Conservation (phyloP, 2,797 vertebrate genomes). For the Uromys caudimaculatus region DNA sequence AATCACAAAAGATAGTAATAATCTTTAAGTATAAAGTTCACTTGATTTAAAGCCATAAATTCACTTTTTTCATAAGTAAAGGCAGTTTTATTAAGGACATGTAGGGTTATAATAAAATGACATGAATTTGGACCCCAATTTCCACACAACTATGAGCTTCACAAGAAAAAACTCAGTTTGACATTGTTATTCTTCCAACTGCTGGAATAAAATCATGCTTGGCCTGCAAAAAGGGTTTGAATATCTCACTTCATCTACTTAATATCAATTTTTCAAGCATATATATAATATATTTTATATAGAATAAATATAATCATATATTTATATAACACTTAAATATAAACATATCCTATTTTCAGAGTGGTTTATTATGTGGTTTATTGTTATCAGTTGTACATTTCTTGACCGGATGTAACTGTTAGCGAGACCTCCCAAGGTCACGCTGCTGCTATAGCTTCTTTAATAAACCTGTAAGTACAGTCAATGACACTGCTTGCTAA, state of each 20-base stretch:
- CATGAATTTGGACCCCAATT: background rate
- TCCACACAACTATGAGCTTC: background rate
- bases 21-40: constrained; percentile 38
- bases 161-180: background rate
- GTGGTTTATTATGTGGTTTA: background rate
- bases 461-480: background rate
- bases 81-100: constrained; percentile 26
- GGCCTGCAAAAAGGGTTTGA: background rate
- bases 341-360: background rate
- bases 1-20: background rate
- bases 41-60: constrained; percentile 43
- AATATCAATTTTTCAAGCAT: constrained; percentile 32
- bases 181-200: constrained; percentile 30
- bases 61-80: constrained; percentile 24
- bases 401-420: background rate
- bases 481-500: constrained; percentile 22
- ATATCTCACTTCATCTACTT: background rate
- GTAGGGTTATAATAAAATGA: constrained; percentile 12
- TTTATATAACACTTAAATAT: background rate
- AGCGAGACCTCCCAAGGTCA: constrained; percentile 25
- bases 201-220: constrained; percentile 43
- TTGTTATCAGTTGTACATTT: background rate
- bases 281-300: background rate
- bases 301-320: background rate
- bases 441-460: background rate